A percentile compares a stretch with the other conserved stretches of the same genome.
Evolutionary conservation across 2,113 vertebrate species (phyloP).

Genomic region (Porphyrio hochstetteri): DNA sequence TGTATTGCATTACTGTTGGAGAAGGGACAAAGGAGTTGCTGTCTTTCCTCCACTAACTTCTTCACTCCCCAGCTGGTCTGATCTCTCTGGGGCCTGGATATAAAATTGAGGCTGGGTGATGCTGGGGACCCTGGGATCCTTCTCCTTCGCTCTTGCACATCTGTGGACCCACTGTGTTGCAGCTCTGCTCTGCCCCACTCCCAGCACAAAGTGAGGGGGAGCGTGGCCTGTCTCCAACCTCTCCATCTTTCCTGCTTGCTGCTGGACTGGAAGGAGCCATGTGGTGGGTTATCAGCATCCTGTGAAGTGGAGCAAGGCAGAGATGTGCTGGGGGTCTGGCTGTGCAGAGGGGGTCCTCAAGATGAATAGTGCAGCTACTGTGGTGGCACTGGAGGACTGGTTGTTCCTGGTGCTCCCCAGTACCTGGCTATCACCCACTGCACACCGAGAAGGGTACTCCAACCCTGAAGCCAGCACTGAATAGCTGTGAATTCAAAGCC

Average conservation of each 20-base stretch:
- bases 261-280: background rate
- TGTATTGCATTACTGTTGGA: background rate
- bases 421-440: background rate
- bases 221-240: fast-evolving
- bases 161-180: background rate
- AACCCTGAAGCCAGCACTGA: background rate
- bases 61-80: background rate
- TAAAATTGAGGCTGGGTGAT: background rate
- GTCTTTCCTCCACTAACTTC: background rate
- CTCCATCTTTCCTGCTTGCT: background rate
- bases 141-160: background rate
- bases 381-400: background rate
- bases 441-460: background rate
- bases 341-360: background rate
- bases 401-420: background rate
- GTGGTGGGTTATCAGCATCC: fast-evolving
- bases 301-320: background rate
- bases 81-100: background rate
- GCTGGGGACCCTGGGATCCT: background rate
- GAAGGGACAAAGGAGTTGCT: background rate
- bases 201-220: background rate
- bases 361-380: background rate
- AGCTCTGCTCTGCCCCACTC: background rate
- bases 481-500: constrained; percentile 51
- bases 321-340: background rate